Conservation (phyloP, 1,140 invertebrate genomes). For the Lordiphosa stackelbergi region DNA sequence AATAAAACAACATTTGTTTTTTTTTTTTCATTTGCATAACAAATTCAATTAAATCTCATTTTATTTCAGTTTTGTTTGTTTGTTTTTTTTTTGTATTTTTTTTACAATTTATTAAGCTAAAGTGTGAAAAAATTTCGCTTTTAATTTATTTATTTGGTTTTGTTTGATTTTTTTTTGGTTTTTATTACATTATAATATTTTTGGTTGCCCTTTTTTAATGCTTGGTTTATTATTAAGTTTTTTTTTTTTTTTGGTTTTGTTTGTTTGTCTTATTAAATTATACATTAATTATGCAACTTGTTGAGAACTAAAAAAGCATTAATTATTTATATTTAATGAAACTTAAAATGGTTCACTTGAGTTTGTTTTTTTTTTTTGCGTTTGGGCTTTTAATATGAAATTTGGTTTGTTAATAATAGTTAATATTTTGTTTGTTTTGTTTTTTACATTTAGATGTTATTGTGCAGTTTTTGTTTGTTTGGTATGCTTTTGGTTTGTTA, state of each 20-base stretch:
- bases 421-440: slow-evolving; percentile 43
- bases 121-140: slow-evolving; percentile 77
- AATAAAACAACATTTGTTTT: slow-evolving; percentile 9
- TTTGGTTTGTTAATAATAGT: slow-evolving; percentile 51
- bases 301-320: slow-evolving; percentile 73
- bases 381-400: slow-evolving; percentile 19
- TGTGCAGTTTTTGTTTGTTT: slow-evolving; percentile 65
- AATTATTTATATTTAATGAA: slow-evolving; percentile 76
- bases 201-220: slow-evolving; percentile 42
- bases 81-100: slow-evolving; percentile 65
- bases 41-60: slow-evolving; percentile 78
- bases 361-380: slow-evolving; percentile 33
- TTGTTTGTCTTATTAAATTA: slow-evolving; percentile 54
- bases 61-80: slow-evolving; percentile 73
- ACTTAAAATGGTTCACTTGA: slow-evolving; percentile 59
- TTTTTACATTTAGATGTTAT: slow-evolving; percentile 71
- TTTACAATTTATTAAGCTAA: slow-evolving; percentile 78
- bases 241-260: slow-evolving; percentile 42
- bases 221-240: slow-evolving; percentile 36
- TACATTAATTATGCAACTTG: slow-evolving; percentile 73
- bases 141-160: slow-evolving; percentile 55
- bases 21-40: slow-evolving; percentile 76
- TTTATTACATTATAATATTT: slow-evolving; percentile 62
- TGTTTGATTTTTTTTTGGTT: slow-evolving; percentile 40
- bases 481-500: slow-evolving; percentile 27